phyloP scores from a whole-genome alignment of 2,888 invertebrate species.

The Mantis religiosa region DNA sequence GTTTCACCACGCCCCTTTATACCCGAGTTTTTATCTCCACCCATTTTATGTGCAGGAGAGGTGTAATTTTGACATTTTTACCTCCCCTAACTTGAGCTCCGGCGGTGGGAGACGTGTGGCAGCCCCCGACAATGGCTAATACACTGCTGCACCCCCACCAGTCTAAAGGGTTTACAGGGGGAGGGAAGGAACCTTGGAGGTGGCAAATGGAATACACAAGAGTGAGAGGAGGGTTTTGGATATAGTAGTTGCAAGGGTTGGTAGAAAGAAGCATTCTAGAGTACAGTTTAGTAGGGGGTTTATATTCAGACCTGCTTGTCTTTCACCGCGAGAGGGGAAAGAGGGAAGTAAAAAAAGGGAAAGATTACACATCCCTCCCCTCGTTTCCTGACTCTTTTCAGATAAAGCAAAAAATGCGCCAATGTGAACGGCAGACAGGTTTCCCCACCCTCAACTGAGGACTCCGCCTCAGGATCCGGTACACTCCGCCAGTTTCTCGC shows the following conservation, averaged over 20 bases:
- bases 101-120: neutral
- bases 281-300: constrained; percentile 11
- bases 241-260: neutral
- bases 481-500: neutral
- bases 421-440: constrained; percentile 22
- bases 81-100: neutral
- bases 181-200: constrained; percentile 5
- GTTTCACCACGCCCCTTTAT: constrained; percentile 28
- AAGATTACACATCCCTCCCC: neutral
- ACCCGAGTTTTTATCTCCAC: constrained; percentile 21
- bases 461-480: neutral
- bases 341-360: neutral
- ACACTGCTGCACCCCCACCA: neutral
- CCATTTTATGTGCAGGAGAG: constrained; percentile 15
- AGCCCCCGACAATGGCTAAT: constrained; percentile 28
- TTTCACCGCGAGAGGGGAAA: neutral
- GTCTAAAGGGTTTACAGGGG: constrained; percentile 1
- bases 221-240: neutral
- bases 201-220: neutral
- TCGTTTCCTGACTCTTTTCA: neutral
- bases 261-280: constrained; percentile 9
- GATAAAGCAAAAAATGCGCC: constrained; percentile 17
- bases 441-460: neutral
- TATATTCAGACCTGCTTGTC: constrained; percentile 1
- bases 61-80: constrained; percentile 28